A percentile compares a stretch with the other conserved stretches of the same genome.
Conservation (phyloP, 2,888 invertebrate genomes). For the Eumacrocentrus americanus region DNA sequence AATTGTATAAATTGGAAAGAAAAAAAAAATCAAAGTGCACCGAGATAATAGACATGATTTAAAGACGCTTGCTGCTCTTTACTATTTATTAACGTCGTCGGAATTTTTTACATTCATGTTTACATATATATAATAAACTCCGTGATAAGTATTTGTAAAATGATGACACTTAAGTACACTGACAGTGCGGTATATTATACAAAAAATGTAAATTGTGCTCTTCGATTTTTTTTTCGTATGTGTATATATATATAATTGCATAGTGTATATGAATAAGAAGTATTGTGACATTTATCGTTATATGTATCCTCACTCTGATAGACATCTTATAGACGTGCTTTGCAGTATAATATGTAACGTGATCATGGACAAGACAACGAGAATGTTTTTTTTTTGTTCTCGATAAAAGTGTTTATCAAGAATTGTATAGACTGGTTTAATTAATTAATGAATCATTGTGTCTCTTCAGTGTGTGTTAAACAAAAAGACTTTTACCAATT, state of each 20-base stretch:
- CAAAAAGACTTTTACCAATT: not conserved
- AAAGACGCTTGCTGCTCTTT: no score
- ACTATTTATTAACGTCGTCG: no score
- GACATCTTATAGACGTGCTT: not conserved
- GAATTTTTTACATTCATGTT: constrained; percentile 1
- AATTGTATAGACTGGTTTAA: not conserved
- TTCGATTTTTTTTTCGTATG: not conserved
- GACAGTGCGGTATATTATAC: not conserved
- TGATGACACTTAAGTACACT: not conserved
- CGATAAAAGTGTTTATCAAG: not conserved
- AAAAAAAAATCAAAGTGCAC: not conserved
- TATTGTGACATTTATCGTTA: not conserved
- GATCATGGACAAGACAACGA: no score
- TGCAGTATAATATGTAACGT: not conserved
- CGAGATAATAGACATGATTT: not conserved
- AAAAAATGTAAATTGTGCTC: not conserved
- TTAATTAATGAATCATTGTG: not conserved
- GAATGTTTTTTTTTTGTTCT: no score
- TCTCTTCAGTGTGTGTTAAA: not conserved
- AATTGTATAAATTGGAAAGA: not conserved
- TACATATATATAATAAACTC: no score
- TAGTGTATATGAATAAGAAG: not conserved
- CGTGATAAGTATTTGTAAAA: not conserved
- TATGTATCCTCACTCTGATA: constrained; percentile 9
- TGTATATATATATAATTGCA: constrained; percentile 1